Percentiles rank a stretch among this genome's conserved stretches.
phyloP scores from a whole-genome alignment of 2,113 vertebrate genomes.

The Thomomys bottae region DNA sequence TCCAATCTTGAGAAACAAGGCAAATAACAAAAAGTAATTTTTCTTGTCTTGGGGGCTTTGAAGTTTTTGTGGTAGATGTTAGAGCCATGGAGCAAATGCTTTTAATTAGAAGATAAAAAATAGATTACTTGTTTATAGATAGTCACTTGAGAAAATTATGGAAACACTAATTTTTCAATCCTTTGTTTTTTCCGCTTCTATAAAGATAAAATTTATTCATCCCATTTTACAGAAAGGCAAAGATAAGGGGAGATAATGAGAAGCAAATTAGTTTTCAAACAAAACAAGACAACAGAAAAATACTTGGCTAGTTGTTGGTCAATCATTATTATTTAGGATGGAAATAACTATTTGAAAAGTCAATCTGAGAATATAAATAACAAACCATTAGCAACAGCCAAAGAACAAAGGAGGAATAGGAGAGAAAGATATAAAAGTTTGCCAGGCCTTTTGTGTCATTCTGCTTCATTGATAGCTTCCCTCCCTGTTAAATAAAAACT shows the following conservation, averaged over 20 bases:
- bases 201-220: conserved; percentile 11
- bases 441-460: neutral
- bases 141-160: conserved; percentile 1
- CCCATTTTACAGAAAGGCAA: conserved; percentile 23
- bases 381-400: neutral
- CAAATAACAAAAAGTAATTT: neutral
- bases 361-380: neutral
- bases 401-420: neutral
- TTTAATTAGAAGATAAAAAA: conserved; percentile 47
- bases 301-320: neutral
- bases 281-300: conserved; percentile 6
- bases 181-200: neutral
- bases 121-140: conserved; percentile 38
- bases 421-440: neutral
- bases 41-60: neutral
- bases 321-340: neutral
- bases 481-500: neutral
- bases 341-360: neutral
- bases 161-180: conserved; percentile 25
- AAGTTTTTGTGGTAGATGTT: neutral
- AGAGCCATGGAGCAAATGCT: neutral
- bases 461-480: neutral
- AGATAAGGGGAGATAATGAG: conserved; percentile 2
- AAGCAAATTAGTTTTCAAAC: neutral
- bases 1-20: neutral